A percentile compares a stretch with the other conserved stretches of the same genome.
Evolutionary conservation across 2,888 invertebrate species (phyloP).

Genomic region (Perithous albicinctus): DNA sequence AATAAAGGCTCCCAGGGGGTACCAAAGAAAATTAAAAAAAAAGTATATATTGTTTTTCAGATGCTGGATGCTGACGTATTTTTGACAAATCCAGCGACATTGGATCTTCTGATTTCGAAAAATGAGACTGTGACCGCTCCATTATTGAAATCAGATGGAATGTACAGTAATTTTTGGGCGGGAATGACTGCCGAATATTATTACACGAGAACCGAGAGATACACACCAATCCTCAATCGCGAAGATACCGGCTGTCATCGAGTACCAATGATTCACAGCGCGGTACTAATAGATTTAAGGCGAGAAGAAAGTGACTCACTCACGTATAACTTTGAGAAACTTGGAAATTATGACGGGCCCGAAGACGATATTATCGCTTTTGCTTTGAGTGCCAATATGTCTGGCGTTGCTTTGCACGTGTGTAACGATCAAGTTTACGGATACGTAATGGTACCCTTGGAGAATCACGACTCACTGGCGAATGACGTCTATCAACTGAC

Average conservation of each 20-base stretch:
- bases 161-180: constrained; percentile 98
- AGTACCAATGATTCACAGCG: constrained; percentile 97
- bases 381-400: constrained; percentile 91
- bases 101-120: constrained; percentile 88
- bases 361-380: constrained; percentile 97
- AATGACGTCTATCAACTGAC: constrained; percentile 90
- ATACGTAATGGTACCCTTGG: constrained; percentile 92
- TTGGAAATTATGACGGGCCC: constrained; percentile 90
- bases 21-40: background rate
- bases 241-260: constrained; percentile 90
- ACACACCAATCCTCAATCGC: constrained; percentile 91
- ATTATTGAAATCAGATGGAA: constrained; percentile 93
- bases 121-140: constrained; percentile 91
- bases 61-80: constrained; percentile 95
- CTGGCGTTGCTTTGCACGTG: constrained; percentile 89
- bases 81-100: constrained; percentile 88
- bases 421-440: constrained; percentile 95
- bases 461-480: constrained; percentile 87
- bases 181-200: constrained; percentile 95
- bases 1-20: too few relatives aligned
- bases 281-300: constrained; percentile 92
- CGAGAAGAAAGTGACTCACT: constrained; percentile 87
- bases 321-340: constrained; percentile 90
- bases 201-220: constrained; percentile 93
- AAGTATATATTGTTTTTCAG: constrained; percentile 85